A percentile compares a stretch with the other conserved stretches of the same genome.
These are phyloP conservation scores for Lipotes vexillifer DNA, from an alignment of 2,113 vertebrate genomes.

Conservation along the genomic window DNA sequence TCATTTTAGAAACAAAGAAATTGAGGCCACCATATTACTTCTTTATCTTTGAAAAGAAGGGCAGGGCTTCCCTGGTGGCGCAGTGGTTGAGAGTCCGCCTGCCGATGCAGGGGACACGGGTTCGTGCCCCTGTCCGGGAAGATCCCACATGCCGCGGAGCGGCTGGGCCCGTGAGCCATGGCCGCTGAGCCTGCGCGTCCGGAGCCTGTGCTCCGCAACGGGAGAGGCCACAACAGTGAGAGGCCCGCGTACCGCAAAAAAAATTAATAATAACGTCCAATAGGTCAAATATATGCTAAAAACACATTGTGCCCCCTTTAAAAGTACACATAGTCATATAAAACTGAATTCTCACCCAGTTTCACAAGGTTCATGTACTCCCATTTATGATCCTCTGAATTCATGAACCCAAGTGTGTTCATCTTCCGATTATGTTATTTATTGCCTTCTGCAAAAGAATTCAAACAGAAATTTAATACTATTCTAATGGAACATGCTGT, in stretches of 20 bases:
- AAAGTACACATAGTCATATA: not conserved
- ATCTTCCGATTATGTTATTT: not conserved
- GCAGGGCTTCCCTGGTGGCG: not conserved
- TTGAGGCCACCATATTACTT: not conserved
- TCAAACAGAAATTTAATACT: not conserved
- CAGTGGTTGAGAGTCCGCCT: too few species aligned
- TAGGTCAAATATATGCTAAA: not conserved
- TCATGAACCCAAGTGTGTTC: not conserved
- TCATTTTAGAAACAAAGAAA: not conserved
- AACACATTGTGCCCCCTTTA: not conserved
- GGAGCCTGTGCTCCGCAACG: too few species aligned
- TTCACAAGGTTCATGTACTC: not conserved
- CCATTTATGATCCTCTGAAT: not conserved
- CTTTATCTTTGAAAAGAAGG: not conserved
- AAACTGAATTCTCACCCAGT: not conserved
- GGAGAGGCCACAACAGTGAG: too few species aligned
- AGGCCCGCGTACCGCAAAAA: too few species aligned
- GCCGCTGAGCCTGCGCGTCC: too few species aligned
- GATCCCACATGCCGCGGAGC: too few species aligned
- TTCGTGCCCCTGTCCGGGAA: too few species aligned
- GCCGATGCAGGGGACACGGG: too few species aligned
- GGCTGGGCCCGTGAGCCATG: too few species aligned
- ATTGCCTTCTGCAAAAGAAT: not conserved
- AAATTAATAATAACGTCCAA: not conserved
- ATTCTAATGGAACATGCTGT: not conserved